A percentile compares a stretch with the other conserved stretches of the same genome.
Conservation (phyloP, 2,888 invertebrate genomes). For the Hirudinaria manillensis region DNA sequence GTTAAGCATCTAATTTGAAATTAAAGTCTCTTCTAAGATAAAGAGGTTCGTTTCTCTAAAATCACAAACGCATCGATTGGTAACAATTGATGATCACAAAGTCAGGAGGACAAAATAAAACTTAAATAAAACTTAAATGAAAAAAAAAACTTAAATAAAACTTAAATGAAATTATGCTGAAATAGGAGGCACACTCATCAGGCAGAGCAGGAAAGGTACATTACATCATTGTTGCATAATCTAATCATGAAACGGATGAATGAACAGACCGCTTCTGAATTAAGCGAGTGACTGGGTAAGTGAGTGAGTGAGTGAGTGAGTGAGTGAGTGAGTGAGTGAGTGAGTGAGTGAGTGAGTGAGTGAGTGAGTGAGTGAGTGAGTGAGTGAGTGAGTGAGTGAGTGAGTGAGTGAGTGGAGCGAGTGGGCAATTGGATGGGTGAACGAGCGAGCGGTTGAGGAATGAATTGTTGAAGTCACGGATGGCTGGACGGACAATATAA, state of each 20-base stretch:
- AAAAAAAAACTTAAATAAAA: too few species aligned
- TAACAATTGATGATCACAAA: too few species aligned
- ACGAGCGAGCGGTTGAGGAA: neutral
- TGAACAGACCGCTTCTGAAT: neutral
- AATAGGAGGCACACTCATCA: too few species aligned
- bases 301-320: conserved; percentile 2
- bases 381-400: conserved; percentile 11
- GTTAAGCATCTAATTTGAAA: too few species aligned
- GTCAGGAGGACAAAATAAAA: too few species aligned
- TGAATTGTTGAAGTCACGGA: neutral
- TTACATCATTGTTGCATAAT: too few species aligned
- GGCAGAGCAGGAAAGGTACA: too few species aligned
- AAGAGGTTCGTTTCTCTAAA: too few species aligned
- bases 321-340: neutral
- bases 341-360: neutral
- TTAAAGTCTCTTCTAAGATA: too few species aligned
- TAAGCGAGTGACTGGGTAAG: neutral
- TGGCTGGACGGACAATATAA: neutral
- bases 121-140: too few species aligned
- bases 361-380: conserved; percentile 12
- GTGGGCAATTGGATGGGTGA: neutral
- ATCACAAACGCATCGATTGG: too few species aligned
- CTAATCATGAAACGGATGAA: conserved; percentile 9
- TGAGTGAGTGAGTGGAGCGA: neutral
- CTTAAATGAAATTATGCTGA: too few species aligned